Conservation (phyloP, 2,888 invertebrate genomes). For the Ophion costatus region DNA sequence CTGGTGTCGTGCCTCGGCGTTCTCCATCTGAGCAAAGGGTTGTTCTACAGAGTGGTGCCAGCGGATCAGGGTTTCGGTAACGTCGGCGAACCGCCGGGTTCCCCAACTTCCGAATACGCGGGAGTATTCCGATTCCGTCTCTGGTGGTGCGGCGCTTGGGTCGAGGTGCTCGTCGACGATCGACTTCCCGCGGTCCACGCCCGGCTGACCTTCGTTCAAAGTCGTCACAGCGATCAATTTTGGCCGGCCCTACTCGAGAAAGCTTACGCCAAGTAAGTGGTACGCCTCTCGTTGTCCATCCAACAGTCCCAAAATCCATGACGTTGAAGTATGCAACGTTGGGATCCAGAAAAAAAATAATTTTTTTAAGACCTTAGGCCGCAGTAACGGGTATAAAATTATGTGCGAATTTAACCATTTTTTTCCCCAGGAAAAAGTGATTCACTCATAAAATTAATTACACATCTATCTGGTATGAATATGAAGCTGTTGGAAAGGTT, state of each 20-base stretch:
- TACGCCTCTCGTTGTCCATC: background rate
- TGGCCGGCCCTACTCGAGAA: conserved; percentile 96
- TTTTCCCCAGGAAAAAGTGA: too few species aligned
- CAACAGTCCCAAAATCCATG: conserved; percentile 5
- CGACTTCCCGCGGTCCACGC: conserved; percentile 94
- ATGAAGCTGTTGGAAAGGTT: too few species aligned
- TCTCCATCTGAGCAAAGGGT: conserved; percentile 92
- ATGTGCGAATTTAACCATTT: too few species aligned
- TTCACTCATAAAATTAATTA: too few species aligned
- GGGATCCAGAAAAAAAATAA: too few species aligned
- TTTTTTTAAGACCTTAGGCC: too few species aligned
- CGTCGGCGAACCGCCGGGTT: conserved; percentile 85
- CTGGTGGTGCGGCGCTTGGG: conserved; percentile 98
- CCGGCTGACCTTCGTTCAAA: conserved; percentile 93
- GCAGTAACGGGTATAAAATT: too few species aligned
- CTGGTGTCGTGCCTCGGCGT: conserved; percentile 94
- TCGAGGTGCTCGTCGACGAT: conserved; percentile 95
- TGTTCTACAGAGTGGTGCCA: conserved; percentile 96
- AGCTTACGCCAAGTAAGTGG: conserved; percentile 94
- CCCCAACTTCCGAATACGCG: conserved; percentile 85
- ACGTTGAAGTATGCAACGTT: too few species aligned
- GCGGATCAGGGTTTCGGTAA: conserved; percentile 92
- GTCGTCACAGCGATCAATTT: conserved; percentile 91
- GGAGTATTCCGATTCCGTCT: conserved; percentile 95
- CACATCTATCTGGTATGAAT: too few species aligned